These are phyloP conservation scores for Polymixis lichenea DNA, from an alignment of 2,888 invertebrate genomes.

Conservation along the genomic window DNA sequence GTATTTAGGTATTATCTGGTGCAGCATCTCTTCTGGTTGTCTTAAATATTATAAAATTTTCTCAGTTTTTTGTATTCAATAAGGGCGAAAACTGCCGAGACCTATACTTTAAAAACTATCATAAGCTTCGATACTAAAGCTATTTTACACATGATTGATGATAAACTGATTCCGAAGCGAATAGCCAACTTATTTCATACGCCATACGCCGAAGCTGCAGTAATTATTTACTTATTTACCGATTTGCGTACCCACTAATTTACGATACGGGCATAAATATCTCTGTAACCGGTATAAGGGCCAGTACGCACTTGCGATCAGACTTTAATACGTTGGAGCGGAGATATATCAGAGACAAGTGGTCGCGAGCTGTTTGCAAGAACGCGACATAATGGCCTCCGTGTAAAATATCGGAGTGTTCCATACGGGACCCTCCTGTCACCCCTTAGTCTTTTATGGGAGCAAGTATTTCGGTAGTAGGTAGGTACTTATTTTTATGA, in stretches of 20 bases:
- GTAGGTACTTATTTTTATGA: neutral
- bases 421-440: slow-evolving; percentile 60
- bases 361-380: slow-evolving; percentile 88
- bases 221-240: slow-evolving; percentile 66
- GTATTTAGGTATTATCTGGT: no score
- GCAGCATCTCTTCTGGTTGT: neutral
- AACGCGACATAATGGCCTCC: slow-evolving; percentile 84
- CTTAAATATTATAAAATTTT: no score
- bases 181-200: slow-evolving; percentile 56
- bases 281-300: slow-evolving; percentile 64
- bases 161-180: slow-evolving; percentile 39
- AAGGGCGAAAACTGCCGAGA: neutral
- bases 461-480: neutral
- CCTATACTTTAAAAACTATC: slow-evolving; percentile 31
- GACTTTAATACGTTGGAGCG: slow-evolving; percentile 79
- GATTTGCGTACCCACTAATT: slow-evolving; percentile 61
- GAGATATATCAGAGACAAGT: slow-evolving; percentile 88
- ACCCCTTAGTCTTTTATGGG: neutral
- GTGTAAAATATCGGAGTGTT: slow-evolving; percentile 78
- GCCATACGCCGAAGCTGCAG: slow-evolving; percentile 43
- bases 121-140: slow-evolving; percentile 22
- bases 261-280: slow-evolving; percentile 62
- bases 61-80: neutral
- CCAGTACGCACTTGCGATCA: slow-evolving; percentile 48
- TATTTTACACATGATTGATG: slow-evolving; percentile 59